Conservation (phyloP, 2,888 invertebrate genomes). For the Didymodactylos carnosus region DNA sequence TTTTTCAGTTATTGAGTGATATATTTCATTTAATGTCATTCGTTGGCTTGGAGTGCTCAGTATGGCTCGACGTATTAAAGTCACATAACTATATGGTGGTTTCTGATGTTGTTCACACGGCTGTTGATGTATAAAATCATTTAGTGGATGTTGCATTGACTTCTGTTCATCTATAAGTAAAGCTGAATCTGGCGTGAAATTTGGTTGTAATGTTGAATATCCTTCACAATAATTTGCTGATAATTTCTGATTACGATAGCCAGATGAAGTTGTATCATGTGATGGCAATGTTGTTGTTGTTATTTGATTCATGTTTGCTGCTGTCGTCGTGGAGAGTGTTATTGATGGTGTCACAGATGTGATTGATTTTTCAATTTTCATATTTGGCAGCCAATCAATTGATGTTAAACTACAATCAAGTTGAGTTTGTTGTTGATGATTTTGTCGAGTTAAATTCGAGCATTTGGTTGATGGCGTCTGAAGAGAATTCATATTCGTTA, state of each 20-base stretch:
- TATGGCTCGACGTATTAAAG: constrained; percentile 49
- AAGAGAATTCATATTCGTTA: no score
- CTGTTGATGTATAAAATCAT: constrained; percentile 6
- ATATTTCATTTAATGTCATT: constrained; percentile 54
- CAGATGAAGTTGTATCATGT: background rate
- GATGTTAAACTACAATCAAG: constrained; percentile 38
- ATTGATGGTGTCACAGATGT: background rate
- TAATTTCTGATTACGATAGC: constrained; percentile 20
- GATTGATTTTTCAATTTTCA: constrained; percentile 30
- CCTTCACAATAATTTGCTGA: constrained; percentile 18
- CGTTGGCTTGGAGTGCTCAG: constrained; percentile 46
- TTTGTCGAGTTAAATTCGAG: no score
- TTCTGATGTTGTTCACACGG: background rate
- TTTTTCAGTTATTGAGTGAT: constrained; percentile 51
- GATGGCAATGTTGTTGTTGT: background rate
- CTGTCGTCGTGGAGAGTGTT: background rate
- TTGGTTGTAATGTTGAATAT: no score
- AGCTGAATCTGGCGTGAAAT: constrained; percentile 20
- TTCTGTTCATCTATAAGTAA: constrained; percentile 23
- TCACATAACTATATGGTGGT: constrained; percentile 46
- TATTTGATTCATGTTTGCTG: background rate
- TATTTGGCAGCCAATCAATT: constrained; percentile 39
- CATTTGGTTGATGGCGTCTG: no score
- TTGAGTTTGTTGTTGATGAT: no score
- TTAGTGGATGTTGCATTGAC: constrained; percentile 24